A percentile compares a stretch with the other conserved stretches of the same genome.
Evolutionary conservation across 2,797 vertebrate genomes (phyloP).

Genomic region (Pangasius sanitwongsei): DNA sequence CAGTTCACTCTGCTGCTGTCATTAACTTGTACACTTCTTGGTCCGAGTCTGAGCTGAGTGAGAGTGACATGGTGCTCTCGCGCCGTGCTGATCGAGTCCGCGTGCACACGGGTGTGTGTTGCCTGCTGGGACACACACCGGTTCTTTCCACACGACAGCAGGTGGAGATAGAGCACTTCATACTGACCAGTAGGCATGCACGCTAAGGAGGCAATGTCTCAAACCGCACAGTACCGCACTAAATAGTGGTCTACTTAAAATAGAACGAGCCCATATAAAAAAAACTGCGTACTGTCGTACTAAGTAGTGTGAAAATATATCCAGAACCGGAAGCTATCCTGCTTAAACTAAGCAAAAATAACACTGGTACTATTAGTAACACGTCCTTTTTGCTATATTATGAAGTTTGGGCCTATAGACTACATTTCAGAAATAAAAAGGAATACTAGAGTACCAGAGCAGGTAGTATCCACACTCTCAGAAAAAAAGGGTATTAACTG

Average conservation of each 20-base stretch:
- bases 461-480: background rate
- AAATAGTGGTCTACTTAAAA: background rate
- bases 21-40: conserved; percentile 28
- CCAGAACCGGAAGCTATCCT: background rate
- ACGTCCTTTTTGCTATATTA: background rate
- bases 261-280: background rate
- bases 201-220: background rate
- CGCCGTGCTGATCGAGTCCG: background rate
- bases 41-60: conserved; percentile 1
- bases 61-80: conserved; percentile 9
- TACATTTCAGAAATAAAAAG: background rate
- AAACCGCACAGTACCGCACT: background rate
- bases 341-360: too few species aligned
- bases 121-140: conserved; percentile 22
- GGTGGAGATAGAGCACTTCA: conserved; percentile 79
- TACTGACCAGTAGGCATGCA: conserved; percentile 50
- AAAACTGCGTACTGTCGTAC: too few species aligned
- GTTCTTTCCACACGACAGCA: conserved; percentile 70
- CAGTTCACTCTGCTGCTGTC: background rate
- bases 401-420: background rate
- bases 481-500: background rate
- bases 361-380: background rate
- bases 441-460: background rate
- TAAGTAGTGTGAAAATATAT: background rate
- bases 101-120: background rate